Evolutionary conservation across 2,888 invertebrate genomes (phyloP), one percentile per base, ranked within the genome.

Genomic region (Epirrhoe tristata): DNA sequence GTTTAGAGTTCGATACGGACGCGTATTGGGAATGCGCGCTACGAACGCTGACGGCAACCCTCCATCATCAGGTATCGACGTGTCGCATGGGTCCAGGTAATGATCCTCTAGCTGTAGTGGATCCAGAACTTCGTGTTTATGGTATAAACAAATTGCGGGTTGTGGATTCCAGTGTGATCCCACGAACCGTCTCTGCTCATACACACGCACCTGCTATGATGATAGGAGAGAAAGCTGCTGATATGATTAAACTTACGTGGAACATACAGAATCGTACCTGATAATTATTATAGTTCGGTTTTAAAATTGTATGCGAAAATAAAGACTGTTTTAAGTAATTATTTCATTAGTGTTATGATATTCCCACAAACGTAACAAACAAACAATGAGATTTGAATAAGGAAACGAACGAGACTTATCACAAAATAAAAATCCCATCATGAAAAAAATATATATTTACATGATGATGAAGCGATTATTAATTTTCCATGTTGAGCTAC

Each of bases 11-110:
- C 66, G 94, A 94, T 70, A 90, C 94, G 0, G 96, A 96, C 67
- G 94, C 94, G 36, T 97, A 96, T 78, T 96, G 96, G 96, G 94
- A 95, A 72, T 97, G 97, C 81, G 95, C 95, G 1, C 86, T 95
- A 8, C 90, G 95, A 12, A 94, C 94, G 12, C 85, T 95, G 48
- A 94, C 96, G 0, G 93, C 94, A 16, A 95, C 95, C 0, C 85
- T 95, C 43, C 95, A 95, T 77, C 96, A 96, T 82, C 95, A 95
- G 74, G 93, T 95, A 69, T 95, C 95, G 5, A 96, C 96, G 0
- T 95, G 95, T 72, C 96, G 95, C 77, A 97, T 97, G 97, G 96
- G 96, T 0, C 95, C 96, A 0, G 81, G 81, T 0, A 87, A 82
- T 0, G 96, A 96, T 77, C 93, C 94, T 0, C 89, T 86, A 0